Base-by-base conservation (phyloP, 2,888 invertebrate genomes). In the Sisyra nigra region DNA sequence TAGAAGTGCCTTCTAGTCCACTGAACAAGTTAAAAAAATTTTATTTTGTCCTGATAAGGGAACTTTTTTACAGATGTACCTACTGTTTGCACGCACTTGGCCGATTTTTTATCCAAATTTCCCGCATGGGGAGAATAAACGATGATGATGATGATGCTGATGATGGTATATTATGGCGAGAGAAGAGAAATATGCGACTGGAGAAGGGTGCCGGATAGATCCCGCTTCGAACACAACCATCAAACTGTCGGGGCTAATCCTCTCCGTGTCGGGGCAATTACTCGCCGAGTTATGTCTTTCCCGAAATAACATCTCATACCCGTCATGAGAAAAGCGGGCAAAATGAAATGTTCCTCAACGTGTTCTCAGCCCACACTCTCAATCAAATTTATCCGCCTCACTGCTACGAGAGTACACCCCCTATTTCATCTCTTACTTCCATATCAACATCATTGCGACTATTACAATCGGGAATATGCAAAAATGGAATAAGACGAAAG, bases 161-260 rank as follows among this genome's bases (percentile, higher is more conserved):
- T 24, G 24, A 24, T 24, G 24, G 24, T 24, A n/a, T 24, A 24
- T 24, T 24, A 24, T 24, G 24, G 24, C 5, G 24, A 24, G 24
- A 24, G 24, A 24, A 3, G 24, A 24, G 24, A 24, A 24, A 24
- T 24, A 24, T 24, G 24, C 24, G 24, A 24, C n/a, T n/a, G n/a
- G 24, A 24, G 24, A 24, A 24, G 24, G 24, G 24, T 17, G 19
- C 37, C 37, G 37, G 37, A 37, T 40, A 31, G 41, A 41, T 34
- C 41, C 41, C 41, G 41, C 41, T 34, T 41, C 41, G 41, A 41
- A 41, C 44, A 35, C 44, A 41, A 43, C 44, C 45, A 47, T 47
- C 42, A 47, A 47, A 40, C 46, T 47, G 46, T 47, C 46, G 45
- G 37, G 33, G 38, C 32, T 47, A 47, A 47, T 47, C 46, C 46